Conservation (phyloP, 2,797 vertebrate genomes). For the Sternarchorhynchus goeldii region DNA sequence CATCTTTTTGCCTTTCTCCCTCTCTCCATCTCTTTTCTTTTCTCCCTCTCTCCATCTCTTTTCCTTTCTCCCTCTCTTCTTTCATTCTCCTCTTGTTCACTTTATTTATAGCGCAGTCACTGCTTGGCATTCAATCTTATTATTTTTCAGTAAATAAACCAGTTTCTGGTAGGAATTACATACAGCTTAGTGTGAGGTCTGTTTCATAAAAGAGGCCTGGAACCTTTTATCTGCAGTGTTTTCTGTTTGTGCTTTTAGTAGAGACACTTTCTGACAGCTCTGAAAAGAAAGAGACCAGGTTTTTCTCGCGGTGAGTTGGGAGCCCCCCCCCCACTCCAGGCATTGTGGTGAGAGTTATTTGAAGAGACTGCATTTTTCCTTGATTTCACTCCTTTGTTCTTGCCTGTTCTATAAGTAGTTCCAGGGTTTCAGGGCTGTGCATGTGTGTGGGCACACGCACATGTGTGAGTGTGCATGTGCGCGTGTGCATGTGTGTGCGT, state of each 20-base stretch:
- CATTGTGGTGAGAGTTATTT: constrained; percentile 84
- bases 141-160: constrained; percentile 86
- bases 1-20: constrained; percentile 23
- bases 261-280: constrained; percentile 82
- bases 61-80: constrained; percentile 42
- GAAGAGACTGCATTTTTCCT: constrained; percentile 80
- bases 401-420: constrained; percentile 74
- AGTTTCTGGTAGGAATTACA: constrained; percentile 85
- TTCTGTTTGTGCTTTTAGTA: constrained; percentile 84
- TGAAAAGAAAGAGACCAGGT: constrained; percentile 82
- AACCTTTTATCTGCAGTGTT: constrained; percentile 84
- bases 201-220: constrained; percentile 78
- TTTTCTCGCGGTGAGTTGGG: constrained; percentile 80
- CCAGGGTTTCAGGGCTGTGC: constrained; percentile 70
- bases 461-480: constrained; percentile 26
- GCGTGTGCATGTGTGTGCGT: too few species aligned
- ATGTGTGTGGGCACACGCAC: constrained; percentile 21
- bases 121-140: constrained; percentile 82
- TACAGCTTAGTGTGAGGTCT: constrained; percentile 84
- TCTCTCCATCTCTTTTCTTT: constrained; percentile 58
- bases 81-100: constrained; percentile 69
- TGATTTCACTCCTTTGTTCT: constrained; percentile 81
- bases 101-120: constrained; percentile 79
- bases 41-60: constrained; percentile 35
- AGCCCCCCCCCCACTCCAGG: constrained; percentile 64